Evolutionary conservation across 2,113 vertebrate species (phyloP).

Genomic region (Bostrychus sinensis): DNA sequence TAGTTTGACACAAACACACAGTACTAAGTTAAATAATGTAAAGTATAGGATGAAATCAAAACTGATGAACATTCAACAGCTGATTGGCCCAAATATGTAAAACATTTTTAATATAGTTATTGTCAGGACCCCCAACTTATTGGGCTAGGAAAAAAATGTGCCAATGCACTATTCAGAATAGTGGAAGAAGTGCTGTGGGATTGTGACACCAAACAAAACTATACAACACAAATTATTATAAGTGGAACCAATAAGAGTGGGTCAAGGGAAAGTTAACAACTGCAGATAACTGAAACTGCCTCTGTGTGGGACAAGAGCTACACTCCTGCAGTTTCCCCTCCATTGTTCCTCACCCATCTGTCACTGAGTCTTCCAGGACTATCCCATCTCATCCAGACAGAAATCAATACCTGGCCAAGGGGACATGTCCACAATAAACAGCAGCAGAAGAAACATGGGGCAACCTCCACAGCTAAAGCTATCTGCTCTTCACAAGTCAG

Average conservation of each 20-base stretch:
- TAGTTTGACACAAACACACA: too few species aligned
- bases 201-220: conserved; percentile 9
- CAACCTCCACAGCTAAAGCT: conserved; percentile 56
- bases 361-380: conserved; percentile 68
- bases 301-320: conserved; percentile 48
- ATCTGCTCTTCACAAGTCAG: conserved; percentile 50
- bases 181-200: too few species aligned
- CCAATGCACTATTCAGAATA: not conserved
- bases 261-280: conserved; percentile 54
- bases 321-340: conserved; percentile 56
- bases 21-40: too few species aligned
- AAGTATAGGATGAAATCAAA: too few species aligned
- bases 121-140: not conserved
- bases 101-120: not conserved
- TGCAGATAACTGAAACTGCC: conserved; percentile 21
- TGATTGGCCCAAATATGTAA: not conserved
- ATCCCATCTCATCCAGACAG: conserved; percentile 74
- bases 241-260: conserved; percentile 5
- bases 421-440: conserved; percentile 75
- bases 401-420: conserved; percentile 74
- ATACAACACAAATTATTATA: conserved; percentile 5
- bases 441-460: conserved; percentile 66
- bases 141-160: not conserved
- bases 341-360: conserved; percentile 61
- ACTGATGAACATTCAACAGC: not conserved